phyloP scores from a whole-genome alignment of 1,140 invertebrate species.

The Aphidius ervi region DNA sequence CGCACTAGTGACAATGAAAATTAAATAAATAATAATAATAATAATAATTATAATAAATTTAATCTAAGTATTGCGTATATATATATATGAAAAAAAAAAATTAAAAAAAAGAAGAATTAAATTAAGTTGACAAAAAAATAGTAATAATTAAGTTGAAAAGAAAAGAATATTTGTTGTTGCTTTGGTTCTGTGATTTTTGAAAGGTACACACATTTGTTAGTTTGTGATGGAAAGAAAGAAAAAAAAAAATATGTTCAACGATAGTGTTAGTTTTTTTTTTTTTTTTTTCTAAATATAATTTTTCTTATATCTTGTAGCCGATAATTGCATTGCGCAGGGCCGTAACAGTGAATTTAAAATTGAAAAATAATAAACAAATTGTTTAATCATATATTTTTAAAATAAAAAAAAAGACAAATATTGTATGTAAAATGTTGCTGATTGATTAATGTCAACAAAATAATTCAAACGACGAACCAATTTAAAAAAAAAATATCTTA shows the following conservation, averaged over 20 bases:
- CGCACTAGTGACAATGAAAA: neutral
- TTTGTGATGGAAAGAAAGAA: constrained; percentile 42
- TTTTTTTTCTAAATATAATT: constrained; percentile 34
- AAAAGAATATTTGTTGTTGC: constrained; percentile 46
- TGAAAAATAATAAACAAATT: constrained; percentile 30
- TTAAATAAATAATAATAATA: constrained; percentile 12
- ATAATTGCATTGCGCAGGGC: constrained; percentile 36
- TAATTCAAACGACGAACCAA: too few species aligned
- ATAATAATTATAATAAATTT: constrained; percentile 5
- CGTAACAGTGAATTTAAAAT: constrained; percentile 35
- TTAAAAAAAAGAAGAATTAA: neutral
- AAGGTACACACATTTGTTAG: constrained; percentile 50
- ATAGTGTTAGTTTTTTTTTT: constrained; percentile 51
- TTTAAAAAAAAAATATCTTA: too few species aligned
- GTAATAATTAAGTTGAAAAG: neutral
- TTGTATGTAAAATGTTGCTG: too few species aligned
- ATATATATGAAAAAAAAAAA: neutral
- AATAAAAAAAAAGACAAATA: neutral
- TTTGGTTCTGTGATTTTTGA: constrained; percentile 54
- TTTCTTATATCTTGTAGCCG: neutral
- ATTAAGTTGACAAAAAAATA: neutral
- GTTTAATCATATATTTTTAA: constrained; percentile 47
- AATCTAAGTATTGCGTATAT: neutral
- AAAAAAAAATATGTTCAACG: constrained; percentile 38
- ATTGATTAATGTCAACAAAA: too few species aligned